These are phyloP conservation scores for Poecile atricapillus DNA, from an alignment of 2,113 vertebrate genomes.

Conservation along the genomic window DNA sequence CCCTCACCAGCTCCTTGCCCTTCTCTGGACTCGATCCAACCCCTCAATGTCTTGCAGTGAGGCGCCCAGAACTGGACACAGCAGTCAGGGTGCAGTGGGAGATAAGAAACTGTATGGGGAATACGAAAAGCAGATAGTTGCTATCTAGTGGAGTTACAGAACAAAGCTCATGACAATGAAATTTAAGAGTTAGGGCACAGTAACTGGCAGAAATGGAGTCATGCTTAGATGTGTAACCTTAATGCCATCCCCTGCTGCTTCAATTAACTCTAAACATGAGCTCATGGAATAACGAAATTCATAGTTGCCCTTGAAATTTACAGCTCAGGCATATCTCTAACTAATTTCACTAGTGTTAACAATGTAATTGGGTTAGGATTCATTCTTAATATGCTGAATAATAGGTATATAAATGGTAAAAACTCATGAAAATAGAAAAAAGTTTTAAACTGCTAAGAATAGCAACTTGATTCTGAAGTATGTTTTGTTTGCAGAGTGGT, in stretches of 20 bases:
- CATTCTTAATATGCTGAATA: neutral
- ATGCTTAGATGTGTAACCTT: neutral
- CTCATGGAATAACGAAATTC: neutral
- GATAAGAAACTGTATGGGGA: neutral
- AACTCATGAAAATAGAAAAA: neutral
- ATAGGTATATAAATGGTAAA: neutral
- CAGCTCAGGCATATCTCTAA: neutral
- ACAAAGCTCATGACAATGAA: neutral
- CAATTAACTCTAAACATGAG: neutral
- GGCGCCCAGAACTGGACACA: neutral
- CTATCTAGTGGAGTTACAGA: neutral
- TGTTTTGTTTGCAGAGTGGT: neutral
- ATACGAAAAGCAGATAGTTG: neutral
- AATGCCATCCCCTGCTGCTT: neutral
- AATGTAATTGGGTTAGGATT: neutral
- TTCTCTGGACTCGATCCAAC: fast-evolving
- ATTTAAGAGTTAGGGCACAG: neutral
- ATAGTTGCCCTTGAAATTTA: neutral
- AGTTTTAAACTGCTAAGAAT: neutral
- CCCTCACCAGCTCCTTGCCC: neutral
- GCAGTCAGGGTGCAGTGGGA: neutral
- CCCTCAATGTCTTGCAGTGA: neutral
- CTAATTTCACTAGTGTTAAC: neutral
- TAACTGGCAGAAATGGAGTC: neutral
- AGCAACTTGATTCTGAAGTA: neutral